Base-by-base conservation (phyloP, 1,140 invertebrate species). In the Heliconius himera region DNA sequence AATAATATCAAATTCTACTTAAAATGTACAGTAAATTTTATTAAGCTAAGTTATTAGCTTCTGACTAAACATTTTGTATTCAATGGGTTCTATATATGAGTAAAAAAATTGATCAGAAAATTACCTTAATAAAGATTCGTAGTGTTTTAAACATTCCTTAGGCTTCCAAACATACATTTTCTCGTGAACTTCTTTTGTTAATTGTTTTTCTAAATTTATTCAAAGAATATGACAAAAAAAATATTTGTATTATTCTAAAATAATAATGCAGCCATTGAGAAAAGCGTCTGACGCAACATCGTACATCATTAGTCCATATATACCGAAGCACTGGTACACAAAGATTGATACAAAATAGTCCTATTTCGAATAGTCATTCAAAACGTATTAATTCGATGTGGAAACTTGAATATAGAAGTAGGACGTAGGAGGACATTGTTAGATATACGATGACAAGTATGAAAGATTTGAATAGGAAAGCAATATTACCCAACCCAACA, bases 341-440 rank as follows among this genome's bases (percentile, higher is more conserved):
- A 78, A 87, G 18, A 84, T 60, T 16, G 38, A 72, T 16, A 16
- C 74, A 46, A 83, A 87, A 71, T 86, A 86, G 2, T 81, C 13
- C 1, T 84, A 79, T 51, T 72, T 81, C 11, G 70, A 70, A 29
- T 82, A 29, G 8, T 82, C 76, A 18, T 38, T 79, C 4, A 86
- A 73, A 70, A 85, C 83, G 74, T 82, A 82, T 29, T 88, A 88
- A 22, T 84, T 82, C 36, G 78, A 83, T 9, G 82, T 76, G 41
- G 80, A 56, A 60, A 80, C 41, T 71, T 77, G 51, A 76, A 54
- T 16, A 1, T 77, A n/a, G n/a, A n/a, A n/a, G n/a, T n/a, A n/a
- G n/a, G n/a, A n/a, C 11, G 16, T 76, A 74, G 36, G 70, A 60
- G 18, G 16, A 6, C 56, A 76, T 18, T 2, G 74, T 20, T 13